These are phyloP conservation scores for Hydraecia micacea DNA, from an alignment of 2,888 invertebrate genomes.

Conservation along the genomic window DNA sequence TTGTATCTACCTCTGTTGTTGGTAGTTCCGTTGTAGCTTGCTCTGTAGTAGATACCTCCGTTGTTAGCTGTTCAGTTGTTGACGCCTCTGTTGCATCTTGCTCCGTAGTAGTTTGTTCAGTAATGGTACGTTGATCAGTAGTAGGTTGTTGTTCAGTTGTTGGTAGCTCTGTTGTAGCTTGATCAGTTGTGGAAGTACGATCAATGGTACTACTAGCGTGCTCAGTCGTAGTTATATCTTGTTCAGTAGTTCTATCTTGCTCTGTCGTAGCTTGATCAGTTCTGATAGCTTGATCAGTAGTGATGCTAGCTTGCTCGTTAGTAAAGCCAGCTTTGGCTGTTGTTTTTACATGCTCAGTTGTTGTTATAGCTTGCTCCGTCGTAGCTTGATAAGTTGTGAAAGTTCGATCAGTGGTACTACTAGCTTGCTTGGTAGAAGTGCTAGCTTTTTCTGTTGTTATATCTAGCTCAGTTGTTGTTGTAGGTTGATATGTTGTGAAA, in stretches of 20 bases:
- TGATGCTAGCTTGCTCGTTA: no score
- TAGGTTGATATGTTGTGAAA: no score
- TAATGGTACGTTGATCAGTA: no score
- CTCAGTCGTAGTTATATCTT: background rate
- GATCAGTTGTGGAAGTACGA: background rate
- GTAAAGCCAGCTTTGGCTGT: background rate
- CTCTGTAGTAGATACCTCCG: background rate
- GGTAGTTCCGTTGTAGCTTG: background rate
- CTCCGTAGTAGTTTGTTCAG: background rate
- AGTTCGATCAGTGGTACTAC: no score
- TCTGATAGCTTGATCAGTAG: no score
- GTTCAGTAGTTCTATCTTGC: no score
- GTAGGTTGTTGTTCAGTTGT: background rate
- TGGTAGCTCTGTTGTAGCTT: background rate
- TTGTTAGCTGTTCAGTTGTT: background rate
- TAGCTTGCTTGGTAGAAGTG: background rate
- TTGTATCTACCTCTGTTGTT: background rate
- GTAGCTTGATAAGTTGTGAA: background rate
- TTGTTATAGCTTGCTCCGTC: background rate
- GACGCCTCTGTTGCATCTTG: background rate
- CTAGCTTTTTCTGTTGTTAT: background rate
- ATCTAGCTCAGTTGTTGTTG: background rate
- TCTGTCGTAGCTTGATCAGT: background rate
- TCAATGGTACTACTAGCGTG: background rate
- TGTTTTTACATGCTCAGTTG: background rate